phyloP scores from a whole-genome alignment of 2,797 vertebrate species.

The Vespertilio murinus region DNA sequence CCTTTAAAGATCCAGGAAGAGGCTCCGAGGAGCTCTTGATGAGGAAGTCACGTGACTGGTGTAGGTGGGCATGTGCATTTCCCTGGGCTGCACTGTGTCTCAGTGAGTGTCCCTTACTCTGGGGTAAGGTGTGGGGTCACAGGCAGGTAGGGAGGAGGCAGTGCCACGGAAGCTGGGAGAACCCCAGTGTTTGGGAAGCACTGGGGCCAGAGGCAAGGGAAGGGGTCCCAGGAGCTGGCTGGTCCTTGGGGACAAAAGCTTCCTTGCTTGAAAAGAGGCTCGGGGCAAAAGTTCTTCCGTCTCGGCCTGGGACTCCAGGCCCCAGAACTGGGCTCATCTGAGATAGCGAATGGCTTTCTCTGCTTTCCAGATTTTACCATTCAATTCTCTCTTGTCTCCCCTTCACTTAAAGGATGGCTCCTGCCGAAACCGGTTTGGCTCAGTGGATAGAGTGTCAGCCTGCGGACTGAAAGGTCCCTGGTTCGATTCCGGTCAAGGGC shows the following conservation, averaged over 20 bases:
- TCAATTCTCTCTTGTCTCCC: not conserved
- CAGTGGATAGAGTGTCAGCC: too few relatives aligned
- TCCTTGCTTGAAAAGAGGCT: not conserved
- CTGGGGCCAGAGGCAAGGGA: not conserved
- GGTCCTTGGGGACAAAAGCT: not conserved
- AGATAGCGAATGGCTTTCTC: not conserved
- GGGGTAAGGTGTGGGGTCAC: not conserved
- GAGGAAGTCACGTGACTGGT: not conserved
- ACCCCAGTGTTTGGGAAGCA: not conserved
- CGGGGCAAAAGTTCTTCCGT: not conserved
- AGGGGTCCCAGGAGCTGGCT: not conserved
- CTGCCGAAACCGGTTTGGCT: too few relatives aligned
- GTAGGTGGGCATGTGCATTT: not conserved
- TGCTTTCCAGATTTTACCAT: not conserved
- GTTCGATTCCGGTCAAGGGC: too few relatives aligned
- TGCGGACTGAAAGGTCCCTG: too few relatives aligned
- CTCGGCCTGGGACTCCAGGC: not conserved
- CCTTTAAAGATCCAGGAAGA: not conserved
- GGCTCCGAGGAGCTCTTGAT: not conserved
- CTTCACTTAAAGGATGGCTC: not conserved
- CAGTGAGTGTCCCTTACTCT: not conserved
- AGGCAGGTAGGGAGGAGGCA: not conserved
- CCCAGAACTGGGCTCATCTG: not conserved
- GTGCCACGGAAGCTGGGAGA: not conserved
- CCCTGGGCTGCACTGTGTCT: not conserved